These are phyloP conservation scores for Meda fulgida DNA, from an alignment of 2,797 vertebrate species.

Conservation along the genomic window DNA sequence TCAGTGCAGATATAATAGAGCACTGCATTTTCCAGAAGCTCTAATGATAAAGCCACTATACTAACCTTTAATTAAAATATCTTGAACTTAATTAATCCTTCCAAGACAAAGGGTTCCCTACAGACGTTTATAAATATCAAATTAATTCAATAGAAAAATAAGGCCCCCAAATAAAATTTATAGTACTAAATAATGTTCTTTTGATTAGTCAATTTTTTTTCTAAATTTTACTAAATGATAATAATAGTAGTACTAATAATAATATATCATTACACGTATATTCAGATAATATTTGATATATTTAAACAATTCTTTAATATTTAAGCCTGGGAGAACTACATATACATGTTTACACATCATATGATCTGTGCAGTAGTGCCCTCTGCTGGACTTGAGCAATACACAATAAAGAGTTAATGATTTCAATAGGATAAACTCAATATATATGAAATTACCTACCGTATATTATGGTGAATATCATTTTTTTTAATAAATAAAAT, in stretches of 20 bases:
- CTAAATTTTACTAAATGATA: background rate
- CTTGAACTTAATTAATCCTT: conserved; percentile 39
- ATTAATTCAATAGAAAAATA: background rate
- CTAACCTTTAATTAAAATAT: conserved; percentile 42
- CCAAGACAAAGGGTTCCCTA: conserved; percentile 2
- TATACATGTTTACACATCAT: background rate
- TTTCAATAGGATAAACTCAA: background rate
- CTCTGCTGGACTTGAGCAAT: conserved; percentile 10
- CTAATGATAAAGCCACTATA: conserved; percentile 24
- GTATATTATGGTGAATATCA: background rate
- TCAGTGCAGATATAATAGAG: background rate
- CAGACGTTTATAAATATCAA: conserved; percentile 22
- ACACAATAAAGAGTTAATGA: background rate
- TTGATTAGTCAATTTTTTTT: background rate
- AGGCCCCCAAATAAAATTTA: background rate
- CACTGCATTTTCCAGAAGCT: conserved; percentile 7
- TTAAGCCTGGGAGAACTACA: background rate
- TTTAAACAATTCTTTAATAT: background rate
- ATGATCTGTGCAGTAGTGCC: conserved; percentile 12
- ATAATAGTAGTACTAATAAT: background rate
- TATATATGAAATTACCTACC: too few relatives aligned
- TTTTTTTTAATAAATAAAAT: background rate
- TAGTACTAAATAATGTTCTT: background rate
- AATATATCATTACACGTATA: background rate
- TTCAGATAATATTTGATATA: background rate